phyloP scores from a whole-genome alignment of 2,797 vertebrate species.

The Trichosurus vulpecula region DNA sequence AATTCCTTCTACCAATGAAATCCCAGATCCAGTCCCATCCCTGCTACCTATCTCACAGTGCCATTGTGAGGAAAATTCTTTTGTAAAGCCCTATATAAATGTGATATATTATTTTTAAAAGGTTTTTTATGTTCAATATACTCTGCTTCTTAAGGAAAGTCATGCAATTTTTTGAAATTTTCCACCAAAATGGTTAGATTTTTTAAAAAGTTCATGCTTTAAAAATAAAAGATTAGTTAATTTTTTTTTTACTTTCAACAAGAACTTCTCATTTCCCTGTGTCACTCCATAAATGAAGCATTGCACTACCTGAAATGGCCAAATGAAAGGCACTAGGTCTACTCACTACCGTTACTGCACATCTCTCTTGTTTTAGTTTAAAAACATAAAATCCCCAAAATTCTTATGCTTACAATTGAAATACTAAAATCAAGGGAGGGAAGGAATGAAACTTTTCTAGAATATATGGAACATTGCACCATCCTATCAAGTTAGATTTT shows the following conservation, averaged over 20 bases:
- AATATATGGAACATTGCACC: background rate
- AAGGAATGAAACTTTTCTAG: slow-evolving; percentile 38
- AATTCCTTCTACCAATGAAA: background rate
- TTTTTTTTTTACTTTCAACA: background rate
- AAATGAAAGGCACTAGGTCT: background rate
- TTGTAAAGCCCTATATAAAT: background rate
- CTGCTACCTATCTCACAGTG: background rate
- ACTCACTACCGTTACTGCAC: slow-evolving; percentile 7
- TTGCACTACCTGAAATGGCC: background rate
- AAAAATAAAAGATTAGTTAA: background rate
- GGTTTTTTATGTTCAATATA: background rate
- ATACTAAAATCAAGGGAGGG: background rate
- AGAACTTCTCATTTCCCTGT: background rate
- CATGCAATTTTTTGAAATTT: slow-evolving; percentile 33
- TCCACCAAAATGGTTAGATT: slow-evolving; percentile 15
- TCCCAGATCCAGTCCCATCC: background rate
- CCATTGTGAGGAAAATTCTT: background rate
- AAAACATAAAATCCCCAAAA: background rate
- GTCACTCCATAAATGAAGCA: background rate
- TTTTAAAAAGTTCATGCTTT: slow-evolving; percentile 13
- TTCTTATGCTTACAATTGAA: background rate
- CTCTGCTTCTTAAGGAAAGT: background rate
- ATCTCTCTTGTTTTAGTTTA: slow-evolving; percentile 15
- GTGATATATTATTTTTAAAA: background rate
- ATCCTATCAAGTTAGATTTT: background rate